Percentiles rank a stretch among this genome's conserved stretches.
Evolutionary conservation across 2,888 invertebrate species (phyloP).

Genomic region (Plemyria rubiginata): DNA sequence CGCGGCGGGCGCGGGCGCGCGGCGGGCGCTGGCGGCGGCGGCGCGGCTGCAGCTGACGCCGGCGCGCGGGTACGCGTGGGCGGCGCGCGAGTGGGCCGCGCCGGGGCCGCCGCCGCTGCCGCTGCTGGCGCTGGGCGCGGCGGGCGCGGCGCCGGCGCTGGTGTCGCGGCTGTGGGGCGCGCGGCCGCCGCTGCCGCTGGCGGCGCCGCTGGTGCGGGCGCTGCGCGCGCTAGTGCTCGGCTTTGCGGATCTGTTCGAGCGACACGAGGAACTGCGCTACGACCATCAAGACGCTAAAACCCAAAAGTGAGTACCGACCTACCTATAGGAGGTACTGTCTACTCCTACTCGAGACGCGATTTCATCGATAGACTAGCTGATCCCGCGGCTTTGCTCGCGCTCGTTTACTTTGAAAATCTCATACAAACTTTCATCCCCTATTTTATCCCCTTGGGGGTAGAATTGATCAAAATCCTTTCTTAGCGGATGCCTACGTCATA

Average conservation of each 20-base stretch:
- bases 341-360: too few relatives aligned
- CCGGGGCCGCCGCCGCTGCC: slow-evolving; percentile 45
- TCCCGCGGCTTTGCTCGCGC: too few relatives aligned
- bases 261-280: slow-evolving; percentile 23
- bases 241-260: slow-evolving; percentile 18
- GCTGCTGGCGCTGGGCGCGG: slow-evolving; percentile 36
- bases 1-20: slow-evolving; percentile 86
- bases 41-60: slow-evolving; percentile 72
- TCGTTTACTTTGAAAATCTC: too few relatives aligned
- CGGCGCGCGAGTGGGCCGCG: slow-evolving; percentile 56
- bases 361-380: too few relatives aligned
- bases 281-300: slow-evolving; percentile 2
- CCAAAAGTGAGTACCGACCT: slow-evolving; percentile 19
- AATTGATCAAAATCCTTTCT: too few relatives aligned
- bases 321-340: too few relatives aligned
- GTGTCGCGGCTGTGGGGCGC: slow-evolving; percentile 38
- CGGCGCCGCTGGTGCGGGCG: slow-evolving; percentile 42
- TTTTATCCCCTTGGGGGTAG: too few relatives aligned
- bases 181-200: slow-evolving; percentile 50
- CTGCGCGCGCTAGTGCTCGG: slow-evolving; percentile 39
- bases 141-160: slow-evolving; percentile 3
- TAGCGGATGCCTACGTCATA: too few relatives aligned
- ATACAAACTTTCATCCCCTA: too few relatives aligned
- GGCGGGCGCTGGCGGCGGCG: slow-evolving; percentile 88
- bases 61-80: slow-evolving; percentile 51